phyloP scores from a whole-genome alignment of 2,888 invertebrate species.

The Caenorhabditis sp. region DNA sequence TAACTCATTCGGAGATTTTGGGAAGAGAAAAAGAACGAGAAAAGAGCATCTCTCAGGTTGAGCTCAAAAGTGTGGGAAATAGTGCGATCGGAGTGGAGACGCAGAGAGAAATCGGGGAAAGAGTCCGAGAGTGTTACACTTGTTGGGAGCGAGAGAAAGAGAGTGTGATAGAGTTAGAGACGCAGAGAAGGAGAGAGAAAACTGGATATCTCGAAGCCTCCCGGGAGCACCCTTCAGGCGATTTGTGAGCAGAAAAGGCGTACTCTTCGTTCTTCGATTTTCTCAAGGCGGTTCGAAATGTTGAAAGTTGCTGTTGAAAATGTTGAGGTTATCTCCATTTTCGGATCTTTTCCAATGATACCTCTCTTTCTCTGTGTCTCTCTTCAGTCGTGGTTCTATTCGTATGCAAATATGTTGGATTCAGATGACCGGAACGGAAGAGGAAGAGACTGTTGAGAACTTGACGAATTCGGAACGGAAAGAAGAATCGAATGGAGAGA shows the following conservation, averaged over 20 bases:
- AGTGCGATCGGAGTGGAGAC: constrained; percentile 39
- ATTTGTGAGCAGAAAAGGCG: no score
- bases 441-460: constrained; percentile 4
- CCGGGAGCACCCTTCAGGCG: not conserved
- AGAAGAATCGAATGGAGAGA: not conserved
- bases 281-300: not conserved
- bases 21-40: not conserved
- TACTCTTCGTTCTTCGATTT: not conserved
- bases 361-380: not conserved
- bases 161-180: constrained; percentile 23
- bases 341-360: constrained; percentile 15
- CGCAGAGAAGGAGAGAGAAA: constrained; percentile 36
- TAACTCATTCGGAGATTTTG: no score
- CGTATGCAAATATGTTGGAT: constrained; percentile 34
- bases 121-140: constrained; percentile 47
- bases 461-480: no score
- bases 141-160: constrained; percentile 21
- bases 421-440: constrained; percentile 57
- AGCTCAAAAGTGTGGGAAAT: constrained; percentile 29
- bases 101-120: constrained; percentile 27
- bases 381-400: constrained; percentile 6
- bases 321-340: not conserved
- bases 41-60: not conserved
- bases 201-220: constrained; percentile 6
- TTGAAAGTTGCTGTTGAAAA: not conserved